Evolutionary conservation across 2,888 invertebrate species (phyloP), one percentile per base, ranked within the genome.

Genomic region (Ormyrus rosae): DNA sequence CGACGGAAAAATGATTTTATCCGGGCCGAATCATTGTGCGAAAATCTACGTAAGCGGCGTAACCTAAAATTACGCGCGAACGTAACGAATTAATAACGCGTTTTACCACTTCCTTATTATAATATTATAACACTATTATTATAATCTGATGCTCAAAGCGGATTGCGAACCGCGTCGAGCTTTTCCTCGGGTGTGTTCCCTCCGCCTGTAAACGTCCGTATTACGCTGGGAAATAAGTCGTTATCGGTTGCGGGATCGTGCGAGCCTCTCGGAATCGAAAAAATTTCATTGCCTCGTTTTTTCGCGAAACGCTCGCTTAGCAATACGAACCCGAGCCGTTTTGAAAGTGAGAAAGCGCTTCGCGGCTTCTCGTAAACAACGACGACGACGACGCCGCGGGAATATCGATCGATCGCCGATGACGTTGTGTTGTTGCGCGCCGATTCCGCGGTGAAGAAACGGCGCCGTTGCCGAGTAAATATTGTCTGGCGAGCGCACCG

Each of bases 341-440:
- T 50, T n/a, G 64, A 64, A 64, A 64, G 64, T 50, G 50, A 64
- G 64, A 64, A 64, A 64, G 50, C 13, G 50, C 8, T 11, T 34
- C 34, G 34, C 34, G 34, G 50, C 13, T 64, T 50, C n/a, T 8
- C 10, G 0, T 64, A n/a, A 34, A 6, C 46, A 11, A 8, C 48
- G 0, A 13, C 34, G 51, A 34, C 19, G 51, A 34, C 34, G 55
- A 45, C 53, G 67, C 53, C 53, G 11, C 13, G 45, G 6, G 45
- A 68, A 68, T 68, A 68, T 55, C 45, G 68, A 55, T 68, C 68
- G 68, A 67, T 67, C 34, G 11, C 7, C 45, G 8, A 68, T 10
- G 45, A 6, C 8, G 19, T 6, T 2, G 58, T 6, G 19, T 2
- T 8, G 19, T 3, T 3, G 60, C 6, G 19, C 6, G 11, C 9